Base-by-base conservation (phyloP, 2,113 vertebrate species). In the Collichthys lucidus region DNA sequence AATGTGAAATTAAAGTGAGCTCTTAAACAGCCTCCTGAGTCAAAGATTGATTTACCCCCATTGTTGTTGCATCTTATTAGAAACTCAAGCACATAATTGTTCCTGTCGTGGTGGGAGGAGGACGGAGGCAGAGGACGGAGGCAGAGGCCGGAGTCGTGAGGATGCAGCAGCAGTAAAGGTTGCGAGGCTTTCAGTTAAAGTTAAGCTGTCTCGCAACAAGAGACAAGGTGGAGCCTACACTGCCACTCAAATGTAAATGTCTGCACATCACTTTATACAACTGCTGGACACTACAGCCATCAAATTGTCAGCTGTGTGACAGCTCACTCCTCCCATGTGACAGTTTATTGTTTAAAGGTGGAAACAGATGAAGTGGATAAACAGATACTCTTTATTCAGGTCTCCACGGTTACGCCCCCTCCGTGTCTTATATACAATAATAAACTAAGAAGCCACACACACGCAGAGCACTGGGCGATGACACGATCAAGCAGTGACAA, bases 291-390 rank as follows among this genome's bases (percentile, higher is more conserved):
- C 79, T 40, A 91, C 89, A 80, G 5, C 67, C 72, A 47, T 84
- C 87, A 67, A 57, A 55, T 5, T 77, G 86, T 85, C 91, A 90
- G 76, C 62, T 19, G 3, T 4, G 55, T 77, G 89, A 83, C 83
- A 88, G 77, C 17, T 77, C 40, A 22, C 52, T 52, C 49, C 19
- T 62, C 64, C 80, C 52, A 22, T 14, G 74, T 26, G 65, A 71
- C 78, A 19, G 75, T 42, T 19, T 40, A 65, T 44, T 75, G 69
- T 66, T 68, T 47, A 22, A 8, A 61, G 56, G 80, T 40, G 35
- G 64, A 55, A 88, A 85, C 55, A 52, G 49, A 22, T 62, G 52
- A 69, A 72, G 2, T 5, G 44, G 17, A 83, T 68, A 19, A 85
- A 70, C 67, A 73, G 47, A 67, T 42, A n/a, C 68, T 67, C 52